Conservation (phyloP, 2,797 vertebrate genomes). For the Champsocephalus esox region DNA sequence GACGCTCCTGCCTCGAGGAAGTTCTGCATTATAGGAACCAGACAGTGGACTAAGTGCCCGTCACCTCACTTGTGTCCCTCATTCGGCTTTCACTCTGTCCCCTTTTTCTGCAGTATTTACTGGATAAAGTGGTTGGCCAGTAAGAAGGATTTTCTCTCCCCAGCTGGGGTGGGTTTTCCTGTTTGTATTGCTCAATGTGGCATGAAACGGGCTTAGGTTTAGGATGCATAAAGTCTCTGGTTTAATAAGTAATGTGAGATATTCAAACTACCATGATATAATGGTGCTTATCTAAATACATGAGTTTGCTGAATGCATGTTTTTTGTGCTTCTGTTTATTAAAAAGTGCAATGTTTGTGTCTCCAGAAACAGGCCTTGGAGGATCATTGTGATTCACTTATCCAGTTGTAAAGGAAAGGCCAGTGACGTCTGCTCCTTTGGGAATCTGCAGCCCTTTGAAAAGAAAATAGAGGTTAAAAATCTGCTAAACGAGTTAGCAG, state of each 20-base stretch:
- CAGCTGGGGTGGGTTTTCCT: conserved; percentile 66
- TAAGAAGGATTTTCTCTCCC: conserved; percentile 81
- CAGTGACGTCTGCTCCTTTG: conserved; percentile 63
- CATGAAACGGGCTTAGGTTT: conserved; percentile 63
- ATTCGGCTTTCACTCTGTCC: conserved; percentile 43
- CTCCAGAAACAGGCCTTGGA: conserved; percentile 40
- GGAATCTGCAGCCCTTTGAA: conserved; percentile 68
- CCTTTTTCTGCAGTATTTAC: conserved; percentile 74
- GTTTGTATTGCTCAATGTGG: conserved; percentile 53
- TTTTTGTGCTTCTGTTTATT: conserved; percentile 8
- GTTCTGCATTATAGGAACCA: conserved; percentile 53
- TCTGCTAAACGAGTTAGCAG: conserved; percentile 74
- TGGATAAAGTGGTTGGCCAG: conserved; percentile 74
- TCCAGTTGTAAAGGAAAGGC: conserved; percentile 67
- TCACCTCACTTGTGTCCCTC: conserved; percentile 55
- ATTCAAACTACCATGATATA: not conserved
- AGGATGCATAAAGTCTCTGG: conserved; percentile 33
- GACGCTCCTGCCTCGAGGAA: conserved; percentile 21
- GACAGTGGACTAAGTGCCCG: conserved; percentile 60
- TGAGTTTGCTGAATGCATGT: not conserved
- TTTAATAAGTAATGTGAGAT: conserved; percentile 32
- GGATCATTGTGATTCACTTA: conserved; percentile 61
- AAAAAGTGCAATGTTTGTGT: conserved; percentile 49
- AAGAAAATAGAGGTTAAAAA: conserved; percentile 79
- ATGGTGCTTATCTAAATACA: conserved; percentile 4